Conservation (phyloP, 92 coral and sea anemone genomes). For the Galaxea fascicularis region DNA sequence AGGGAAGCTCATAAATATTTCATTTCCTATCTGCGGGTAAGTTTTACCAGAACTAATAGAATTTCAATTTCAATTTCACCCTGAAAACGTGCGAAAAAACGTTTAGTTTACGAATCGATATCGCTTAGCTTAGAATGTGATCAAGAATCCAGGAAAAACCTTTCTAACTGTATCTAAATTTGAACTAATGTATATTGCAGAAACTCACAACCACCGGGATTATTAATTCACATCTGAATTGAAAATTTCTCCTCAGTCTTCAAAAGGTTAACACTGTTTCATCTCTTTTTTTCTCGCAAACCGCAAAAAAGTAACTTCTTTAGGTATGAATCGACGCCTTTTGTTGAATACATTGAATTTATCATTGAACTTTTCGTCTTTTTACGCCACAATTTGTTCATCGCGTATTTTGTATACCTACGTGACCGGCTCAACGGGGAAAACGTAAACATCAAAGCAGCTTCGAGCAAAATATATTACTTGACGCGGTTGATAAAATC, state of each 20-base stretch:
- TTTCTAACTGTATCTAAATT: not conserved
- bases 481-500: conserved; percentile 19
- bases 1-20: conserved; percentile 36
- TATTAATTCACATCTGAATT: conserved; percentile 21
- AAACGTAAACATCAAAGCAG: conserved; percentile 23
- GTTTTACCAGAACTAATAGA: conserved; percentile 18
- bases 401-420: conserved; percentile 9
- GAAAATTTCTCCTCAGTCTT: conserved; percentile 25
- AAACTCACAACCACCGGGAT: not conserved
- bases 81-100: not conserved
- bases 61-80: conserved; percentile 32
- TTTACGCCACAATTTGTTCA: conserved; percentile 35
- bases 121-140: not conserved
- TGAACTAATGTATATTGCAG: not conserved
- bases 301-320: conserved; percentile 23
- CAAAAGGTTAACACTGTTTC: conserved; percentile 16
- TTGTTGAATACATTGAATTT: conserved; percentile 6
- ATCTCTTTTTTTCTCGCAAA: not conserved
- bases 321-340: not conserved
- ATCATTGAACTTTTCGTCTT: conserved; percentile 1
- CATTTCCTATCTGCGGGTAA: conserved; percentile 20
- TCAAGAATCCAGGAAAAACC: not conserved
- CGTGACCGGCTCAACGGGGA: conserved; percentile 36
- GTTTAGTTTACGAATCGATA: not conserved
- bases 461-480: conserved; percentile 31